phyloP scores from a whole-genome alignment of 2,888 invertebrate genomes.

The Coleophora deauratella region DNA sequence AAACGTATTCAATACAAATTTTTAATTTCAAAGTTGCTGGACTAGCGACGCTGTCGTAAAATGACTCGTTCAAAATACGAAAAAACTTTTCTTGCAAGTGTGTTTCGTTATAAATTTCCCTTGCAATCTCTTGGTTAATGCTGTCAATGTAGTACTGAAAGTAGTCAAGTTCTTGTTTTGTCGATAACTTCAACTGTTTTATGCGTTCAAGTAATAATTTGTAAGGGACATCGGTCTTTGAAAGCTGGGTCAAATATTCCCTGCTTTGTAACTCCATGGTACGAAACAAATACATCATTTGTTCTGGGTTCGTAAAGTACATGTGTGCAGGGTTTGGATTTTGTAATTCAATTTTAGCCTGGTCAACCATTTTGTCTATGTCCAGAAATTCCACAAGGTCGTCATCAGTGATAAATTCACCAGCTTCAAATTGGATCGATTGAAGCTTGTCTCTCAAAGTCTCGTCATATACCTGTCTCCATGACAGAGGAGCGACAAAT shows the following conservation, averaged over 20 bases:
- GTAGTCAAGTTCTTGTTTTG: constrained; percentile 54
- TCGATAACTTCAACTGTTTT: constrained; percentile 43
- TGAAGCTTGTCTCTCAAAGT: constrained; percentile 37
- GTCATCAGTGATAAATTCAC: constrained; percentile 51
- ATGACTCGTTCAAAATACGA: constrained; percentile 50
- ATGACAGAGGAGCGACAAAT: constrained; percentile 56
- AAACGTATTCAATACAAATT: constrained; percentile 65
- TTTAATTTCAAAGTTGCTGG: constrained; percentile 52
- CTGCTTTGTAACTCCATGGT: constrained; percentile 65
- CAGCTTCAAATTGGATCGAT: constrained; percentile 56
- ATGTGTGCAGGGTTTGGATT: constrained; percentile 40
- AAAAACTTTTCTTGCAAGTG: constrained; percentile 58
- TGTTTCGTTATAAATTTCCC: constrained; percentile 51
- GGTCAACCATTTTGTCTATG: constrained; percentile 55
- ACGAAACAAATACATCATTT: constrained; percentile 58
- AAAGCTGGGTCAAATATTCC: constrained; percentile 55
- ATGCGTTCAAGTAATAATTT: constrained; percentile 44
- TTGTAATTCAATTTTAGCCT: constrained; percentile 45
- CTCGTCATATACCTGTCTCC: constrained; percentile 58
- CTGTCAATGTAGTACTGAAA: constrained; percentile 59
- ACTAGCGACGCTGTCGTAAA: constrained; percentile 59
- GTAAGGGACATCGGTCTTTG: constrained; percentile 51
- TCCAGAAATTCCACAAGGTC: constrained; percentile 56
- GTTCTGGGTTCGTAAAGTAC: constrained; percentile 46
- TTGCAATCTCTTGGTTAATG: constrained; percentile 44